Evolutionary conservation across 30 jellyfish, hydroid and myxozoan species (phyloP).

Genomic region (Euphysa ruthae): DNA sequence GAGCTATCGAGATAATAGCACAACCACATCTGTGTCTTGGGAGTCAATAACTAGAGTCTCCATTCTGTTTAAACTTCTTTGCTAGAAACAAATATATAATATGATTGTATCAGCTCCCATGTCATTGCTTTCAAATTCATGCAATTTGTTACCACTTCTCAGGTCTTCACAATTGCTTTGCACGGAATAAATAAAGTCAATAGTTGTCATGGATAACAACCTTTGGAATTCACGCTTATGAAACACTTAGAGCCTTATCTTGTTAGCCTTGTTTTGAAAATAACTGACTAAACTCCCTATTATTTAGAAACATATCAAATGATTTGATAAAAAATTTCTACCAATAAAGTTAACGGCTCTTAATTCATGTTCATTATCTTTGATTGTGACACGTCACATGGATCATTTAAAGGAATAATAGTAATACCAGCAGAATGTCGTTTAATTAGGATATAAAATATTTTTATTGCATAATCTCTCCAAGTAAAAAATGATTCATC

Average conservation of each 20-base stretch:
- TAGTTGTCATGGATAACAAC: constrained; percentile 11
- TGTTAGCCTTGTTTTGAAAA: too few relatives aligned
- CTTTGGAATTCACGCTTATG: constrained; percentile 24
- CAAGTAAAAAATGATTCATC: constrained; percentile 10
- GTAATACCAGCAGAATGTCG: constrained; percentile 19
- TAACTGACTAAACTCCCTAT: constrained; percentile 3
- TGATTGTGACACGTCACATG: constrained; percentile 24
- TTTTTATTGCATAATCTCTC: constrained; percentile 28
- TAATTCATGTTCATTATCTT: too few relatives aligned
- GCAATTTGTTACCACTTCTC: background rate
- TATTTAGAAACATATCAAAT: constrained; percentile 14
- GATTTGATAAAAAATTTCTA: constrained; percentile 14
- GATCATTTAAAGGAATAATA: constrained; percentile 35
- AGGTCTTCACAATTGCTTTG: constrained; percentile 15
- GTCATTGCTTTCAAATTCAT: constrained; percentile 29
- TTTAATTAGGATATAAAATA: background rate
- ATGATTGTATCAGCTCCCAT: constrained; percentile 29
- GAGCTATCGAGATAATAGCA: constrained; percentile 6
- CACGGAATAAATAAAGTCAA: too few relatives aligned
- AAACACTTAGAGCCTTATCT: constrained; percentile 26
- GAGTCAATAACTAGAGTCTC: constrained; percentile 17
- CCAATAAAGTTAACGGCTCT: constrained; percentile 25
- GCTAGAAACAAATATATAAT: constrained; percentile 13
- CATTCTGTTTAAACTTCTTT: constrained; percentile 15
- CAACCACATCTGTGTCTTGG: constrained; percentile 27